Base-by-base conservation (phyloP, 2,888 invertebrate genomes). In the Cyclophora punctaria region DNA sequence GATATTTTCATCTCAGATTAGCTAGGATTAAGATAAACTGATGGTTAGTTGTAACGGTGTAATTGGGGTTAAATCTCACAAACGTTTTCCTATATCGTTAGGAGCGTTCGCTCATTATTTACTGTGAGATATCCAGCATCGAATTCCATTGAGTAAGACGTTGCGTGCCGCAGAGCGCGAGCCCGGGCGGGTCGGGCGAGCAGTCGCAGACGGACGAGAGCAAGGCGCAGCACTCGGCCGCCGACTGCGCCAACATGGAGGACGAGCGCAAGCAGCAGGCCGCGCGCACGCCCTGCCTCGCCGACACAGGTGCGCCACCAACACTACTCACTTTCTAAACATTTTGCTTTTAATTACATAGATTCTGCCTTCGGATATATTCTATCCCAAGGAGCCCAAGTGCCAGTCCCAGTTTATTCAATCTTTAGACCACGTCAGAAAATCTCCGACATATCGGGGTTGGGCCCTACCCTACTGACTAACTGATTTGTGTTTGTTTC, bases 131-230 rank as follows among this genome's bases (percentile, higher is more conserved):
- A 40, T 7, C 4, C 35, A 7, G 6, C 20, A 43, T 4, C 20
- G 33, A 20, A 44, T 49, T 40, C 44, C 37, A 7, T 6, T 3
- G 7, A 20, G 20, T 20, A 20, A 20, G 20, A 20, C 20, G 37
- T 37, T 20, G 62, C 70, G 2, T 71, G 71, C 6, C 65, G 33
- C 7, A 33, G 20, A 44, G 44, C 33, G 7, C 44, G 2, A 72
- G 71, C 6, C 65, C 73, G 34, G 63, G 61, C 41, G 57, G 61
- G 3, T 57, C 71, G 1, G 51, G 66, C 34, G 72, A 78, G 7
- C 79, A 77, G 59, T 89, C 90, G 47, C 95, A 95, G 83, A 96
- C 96, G 0, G 96, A 96, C 73, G 96, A 96, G 79, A 94, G 93
- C 73, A 96, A 96, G 87, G 95, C 94, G 55, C 89, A 80, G 53